A percentile compares a stretch with the other conserved stretches of the same genome.
phyloP scores from a whole-genome alignment of 2,113 vertebrate species.

The Proterorhinus semilunaris region DNA sequence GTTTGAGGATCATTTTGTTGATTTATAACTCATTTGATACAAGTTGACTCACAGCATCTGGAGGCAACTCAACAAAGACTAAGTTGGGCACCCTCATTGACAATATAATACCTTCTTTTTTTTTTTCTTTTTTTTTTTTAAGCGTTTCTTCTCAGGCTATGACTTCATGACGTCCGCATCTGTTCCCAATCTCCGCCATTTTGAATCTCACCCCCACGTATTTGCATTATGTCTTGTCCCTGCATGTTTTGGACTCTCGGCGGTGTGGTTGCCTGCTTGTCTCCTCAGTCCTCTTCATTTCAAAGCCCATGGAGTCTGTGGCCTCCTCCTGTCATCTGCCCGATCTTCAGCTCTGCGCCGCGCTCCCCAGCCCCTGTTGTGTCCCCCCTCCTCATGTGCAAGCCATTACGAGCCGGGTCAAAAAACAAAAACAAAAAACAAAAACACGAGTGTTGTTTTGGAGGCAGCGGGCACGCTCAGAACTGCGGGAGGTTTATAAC shows the following conservation, averaged over 20 bases:
- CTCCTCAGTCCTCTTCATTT: slow-evolving; percentile 33
- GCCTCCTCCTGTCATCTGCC: slow-evolving; percentile 29
- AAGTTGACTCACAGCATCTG: neutral
- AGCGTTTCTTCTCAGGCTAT: neutral
- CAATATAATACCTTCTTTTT: slow-evolving; percentile 1
- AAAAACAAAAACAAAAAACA: slow-evolving; percentile 14
- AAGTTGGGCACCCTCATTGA: neutral
- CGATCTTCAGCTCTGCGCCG: slow-evolving; percentile 25
- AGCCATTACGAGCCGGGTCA: slow-evolving; percentile 65
- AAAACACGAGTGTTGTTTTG: slow-evolving; percentile 70
- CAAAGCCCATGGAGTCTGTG: slow-evolving; percentile 51
- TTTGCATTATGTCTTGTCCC: slow-evolving; percentile 13
- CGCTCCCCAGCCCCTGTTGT: slow-evolving; percentile 47
- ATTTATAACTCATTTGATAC: slow-evolving; percentile 5
- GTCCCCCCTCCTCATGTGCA: slow-evolving; percentile 67
- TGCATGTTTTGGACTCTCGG: slow-evolving; percentile 14
- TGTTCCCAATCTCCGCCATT: slow-evolving; percentile 3
- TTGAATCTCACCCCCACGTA: neutral
- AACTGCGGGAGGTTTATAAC: slow-evolving; percentile 64
- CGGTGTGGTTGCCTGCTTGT: slow-evolving; percentile 24
- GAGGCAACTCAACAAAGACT: neutral
- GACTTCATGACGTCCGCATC: neutral
- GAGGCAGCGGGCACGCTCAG: slow-evolving; percentile 52
- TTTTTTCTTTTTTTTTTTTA: neutral
- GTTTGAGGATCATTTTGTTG: neutral